Base-by-base conservation (phyloP, 2,113 vertebrate genomes). In the Cyprinodon variegatus region DNA sequence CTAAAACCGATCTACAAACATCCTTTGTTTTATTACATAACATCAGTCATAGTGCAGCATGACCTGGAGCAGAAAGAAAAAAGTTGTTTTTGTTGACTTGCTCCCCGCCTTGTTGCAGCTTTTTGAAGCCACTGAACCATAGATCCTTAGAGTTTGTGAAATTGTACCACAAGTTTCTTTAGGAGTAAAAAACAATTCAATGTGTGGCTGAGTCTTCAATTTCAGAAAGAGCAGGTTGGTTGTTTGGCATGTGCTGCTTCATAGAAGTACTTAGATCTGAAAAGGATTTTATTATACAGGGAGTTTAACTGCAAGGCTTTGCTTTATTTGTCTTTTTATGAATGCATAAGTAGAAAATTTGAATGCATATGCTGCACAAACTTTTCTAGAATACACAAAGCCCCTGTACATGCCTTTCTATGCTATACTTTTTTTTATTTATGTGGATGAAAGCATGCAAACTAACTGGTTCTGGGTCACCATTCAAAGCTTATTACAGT, bases 1-100 rank as follows among this genome's bases (percentile, higher is more conserved):
- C 50, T n/a, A 57, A 57, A n/a, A 20, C 50, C 20, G 20, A 20
- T 20, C 50, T n/a, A 9, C n/a, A 57, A n/a, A n/a, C 8, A 85
- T 12, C 20, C 63, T 70, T 72, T 69, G 22, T 22, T 72, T 81
- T 86, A 85, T 91, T 86, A 79, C 74, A 74, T 81, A 80, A 84
- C 70, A 63, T 80, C 61, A 73, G 43, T 68, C 50, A 3, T 74
- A 61, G 62, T 61, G 50, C 46, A 65, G 65, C 61, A 7, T 67
- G 83, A 82, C 89, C 63, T 82, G 85, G 90, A 72, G 80, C 88
- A 79, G 70, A 76, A 65, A 57, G 59, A 45, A 37, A 7, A 45
- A 65, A 65, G 84, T 43, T 7, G 61, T 15, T 83, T 90, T 92
- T 93, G 91, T 93, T 83, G 71, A 12, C 41, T 57, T 73, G 69